phyloP scores from a whole-genome alignment of 1,140 invertebrate species.

The Aphis craccivora region DNA sequence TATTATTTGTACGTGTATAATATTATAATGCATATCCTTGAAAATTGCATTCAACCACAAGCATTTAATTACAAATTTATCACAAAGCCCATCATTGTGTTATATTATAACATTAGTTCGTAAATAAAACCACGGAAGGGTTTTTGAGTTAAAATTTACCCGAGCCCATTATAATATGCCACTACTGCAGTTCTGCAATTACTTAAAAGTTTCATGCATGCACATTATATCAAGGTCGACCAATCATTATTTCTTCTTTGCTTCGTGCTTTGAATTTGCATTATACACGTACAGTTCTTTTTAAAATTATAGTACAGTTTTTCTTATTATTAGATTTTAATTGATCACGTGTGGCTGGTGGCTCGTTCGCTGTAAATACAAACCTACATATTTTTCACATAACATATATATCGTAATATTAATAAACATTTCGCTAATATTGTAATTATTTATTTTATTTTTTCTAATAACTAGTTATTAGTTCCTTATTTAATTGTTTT shows the following conservation, averaged over 20 bases:
- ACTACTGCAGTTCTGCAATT: not conserved
- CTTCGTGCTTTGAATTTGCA: not conserved
- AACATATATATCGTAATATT: not conserved
- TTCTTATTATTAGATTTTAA: constrained; percentile 18
- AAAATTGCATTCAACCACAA: not conserved
- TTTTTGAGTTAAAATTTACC: not conserved
- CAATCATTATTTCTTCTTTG: not conserved
- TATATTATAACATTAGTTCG: not conserved
- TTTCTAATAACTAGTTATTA: too few relatives aligned
- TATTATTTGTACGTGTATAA: not conserved
- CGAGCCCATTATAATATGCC: not conserved
- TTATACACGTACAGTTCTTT: not conserved
- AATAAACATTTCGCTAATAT: not conserved
- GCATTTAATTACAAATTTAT: constrained; percentile 5
- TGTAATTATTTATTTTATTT: too few relatives aligned
- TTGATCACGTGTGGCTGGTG: not conserved
- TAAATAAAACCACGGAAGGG: not conserved
- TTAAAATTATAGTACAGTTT: not conserved
- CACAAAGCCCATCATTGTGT: not conserved
- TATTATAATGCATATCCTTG: not conserved
- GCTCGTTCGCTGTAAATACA: not conserved
- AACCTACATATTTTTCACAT: not conserved
- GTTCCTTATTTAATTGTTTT: too few relatives aligned
- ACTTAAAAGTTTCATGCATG: not conserved
- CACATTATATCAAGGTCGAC: not conserved